Base-by-base conservation (phyloP, 2,888 invertebrate genomes). In the Lepidocyrtinus sp. region DNA sequence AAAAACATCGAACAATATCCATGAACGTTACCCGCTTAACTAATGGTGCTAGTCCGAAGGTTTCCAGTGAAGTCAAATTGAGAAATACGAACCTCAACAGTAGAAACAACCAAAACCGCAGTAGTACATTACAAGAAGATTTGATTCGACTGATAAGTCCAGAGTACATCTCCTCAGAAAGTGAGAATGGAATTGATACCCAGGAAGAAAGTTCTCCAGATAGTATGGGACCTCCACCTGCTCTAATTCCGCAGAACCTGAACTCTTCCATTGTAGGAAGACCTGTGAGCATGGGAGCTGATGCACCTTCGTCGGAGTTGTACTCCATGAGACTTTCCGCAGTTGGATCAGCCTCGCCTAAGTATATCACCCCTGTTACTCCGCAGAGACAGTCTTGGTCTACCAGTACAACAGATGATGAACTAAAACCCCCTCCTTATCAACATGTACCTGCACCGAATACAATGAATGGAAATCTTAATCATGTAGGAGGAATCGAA, bases 61-160 rank as follows among this genome's bases (percentile, higher is more conserved):
- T 72, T 27, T 70, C 64, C 9, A 68, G 59, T 21, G 92, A 92
- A 83, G 91, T 92, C 0, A 90, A 91, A 86, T 87, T 91, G n/a
- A 87, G 91, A 1, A 89, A 90, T 0, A 89, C 89, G 2, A 87
- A 89, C 64, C 87, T 91, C 9, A 64, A 75, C 5, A 79, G 55
- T 45, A 74, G 78, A 19, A 82, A 79, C 9, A 84, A 17, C 19
- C 87, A 91, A 17, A 85, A 86, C 78, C 88, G 92, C 68, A 92
- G 92, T 87, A 92, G 92, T 79, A 93, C 93, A 22, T 90, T 94
- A 26, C 93, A 96, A 90, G 96, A 96, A 88, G 96, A 97, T 88
- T 90, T 95, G 22, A 93, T 96, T 91, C 93, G 95, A 65, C 90
- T 96, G 25, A 96, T 96, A 87, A 94, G 95, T 89, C 95, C 95